A percentile compares a stretch with the other conserved stretches of the same genome.
Conservation (phyloP, 2,113 vertebrate species). For the Macroglossus sobrinus region DNA sequence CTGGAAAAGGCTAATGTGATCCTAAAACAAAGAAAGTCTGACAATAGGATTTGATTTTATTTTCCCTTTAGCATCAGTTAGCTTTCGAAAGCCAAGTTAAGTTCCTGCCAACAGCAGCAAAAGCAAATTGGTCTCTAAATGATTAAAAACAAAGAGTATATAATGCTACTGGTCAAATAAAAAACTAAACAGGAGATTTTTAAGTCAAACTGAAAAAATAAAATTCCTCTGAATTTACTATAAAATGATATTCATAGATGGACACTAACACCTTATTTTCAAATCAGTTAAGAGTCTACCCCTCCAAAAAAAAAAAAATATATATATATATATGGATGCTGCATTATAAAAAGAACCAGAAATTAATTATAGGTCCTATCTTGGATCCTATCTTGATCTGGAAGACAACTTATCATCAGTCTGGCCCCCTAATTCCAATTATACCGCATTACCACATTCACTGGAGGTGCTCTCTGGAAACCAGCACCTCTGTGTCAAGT, state of each 20-base stretch:
- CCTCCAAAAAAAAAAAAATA: background rate
- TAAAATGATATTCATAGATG: conserved; percentile 19
- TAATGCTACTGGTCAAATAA: background rate
- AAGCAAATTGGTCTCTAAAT: background rate
- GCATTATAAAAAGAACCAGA: background rate
- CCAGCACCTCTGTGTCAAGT: background rate
- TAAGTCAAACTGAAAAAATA: background rate
- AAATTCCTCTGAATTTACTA: conserved; percentile 7
- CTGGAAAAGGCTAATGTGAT: conserved; percentile 5
- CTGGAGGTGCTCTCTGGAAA: conserved; percentile 15
- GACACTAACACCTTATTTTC: background rate
- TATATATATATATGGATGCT: background rate
- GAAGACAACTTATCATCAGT: background rate
- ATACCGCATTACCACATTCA: background rate
- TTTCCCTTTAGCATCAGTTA: background rate
- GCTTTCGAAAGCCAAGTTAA: conserved; percentile 11
- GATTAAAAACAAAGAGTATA: background rate
- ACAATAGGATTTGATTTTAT: background rate
- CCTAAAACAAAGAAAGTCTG: conserved; percentile 45
- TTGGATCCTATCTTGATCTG: background rate
- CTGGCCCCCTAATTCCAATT: background rate
- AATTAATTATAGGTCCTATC: conserved; percentile 1
- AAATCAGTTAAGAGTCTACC: background rate
- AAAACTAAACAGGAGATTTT: background rate
- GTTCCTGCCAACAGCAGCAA: background rate